Percentiles rank a stretch among this genome's conserved stretches.
Evolutionary conservation across 2,888 invertebrate species (phyloP).

Genomic region (Philaethria dido): DNA sequence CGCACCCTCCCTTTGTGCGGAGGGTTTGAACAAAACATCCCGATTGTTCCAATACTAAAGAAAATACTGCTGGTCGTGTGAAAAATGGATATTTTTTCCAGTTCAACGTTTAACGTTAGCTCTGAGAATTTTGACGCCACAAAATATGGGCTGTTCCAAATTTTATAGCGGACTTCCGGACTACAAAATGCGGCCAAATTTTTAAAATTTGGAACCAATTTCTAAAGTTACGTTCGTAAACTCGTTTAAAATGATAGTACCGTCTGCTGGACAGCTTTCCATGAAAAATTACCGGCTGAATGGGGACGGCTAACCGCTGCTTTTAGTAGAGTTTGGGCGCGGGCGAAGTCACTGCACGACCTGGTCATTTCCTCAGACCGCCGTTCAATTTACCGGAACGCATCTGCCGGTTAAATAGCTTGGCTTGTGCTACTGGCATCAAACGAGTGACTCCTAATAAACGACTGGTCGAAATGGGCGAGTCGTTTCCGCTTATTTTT

Average conservation of each 20-base stretch:
- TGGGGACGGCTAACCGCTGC: constrained; percentile 58
- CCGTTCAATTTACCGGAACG: constrained; percentile 67
- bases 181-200: constrained; percentile 41
- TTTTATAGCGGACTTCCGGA: constrained; percentile 38
- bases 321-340: constrained; percentile 69
- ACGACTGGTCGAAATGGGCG: constrained; percentile 35
- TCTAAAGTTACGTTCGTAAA: constrained; percentile 54
- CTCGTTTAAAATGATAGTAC: constrained; percentile 57
- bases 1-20: constrained; percentile 57
- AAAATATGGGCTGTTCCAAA: constrained; percentile 50
- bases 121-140: constrained; percentile 50
- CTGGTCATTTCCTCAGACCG: constrained; percentile 65
- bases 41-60: constrained; percentile 72
- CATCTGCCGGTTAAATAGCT: constrained; percentile 65
- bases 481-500: constrained; percentile 34
- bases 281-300: constrained; percentile 66
- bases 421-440: constrained; percentile 48
- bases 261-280: constrained; percentile 58
- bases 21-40: constrained; percentile 59
- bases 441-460: constrained; percentile 41
- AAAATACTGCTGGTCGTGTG: constrained; percentile 63
- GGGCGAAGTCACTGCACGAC: constrained; percentile 67
- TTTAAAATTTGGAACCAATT: constrained; percentile 48
- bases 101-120: constrained; percentile 48
- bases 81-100: constrained; percentile 68